Evolutionary conservation across 2,113 vertebrate species (phyloP).

Genomic region (Murina feae): DNA sequence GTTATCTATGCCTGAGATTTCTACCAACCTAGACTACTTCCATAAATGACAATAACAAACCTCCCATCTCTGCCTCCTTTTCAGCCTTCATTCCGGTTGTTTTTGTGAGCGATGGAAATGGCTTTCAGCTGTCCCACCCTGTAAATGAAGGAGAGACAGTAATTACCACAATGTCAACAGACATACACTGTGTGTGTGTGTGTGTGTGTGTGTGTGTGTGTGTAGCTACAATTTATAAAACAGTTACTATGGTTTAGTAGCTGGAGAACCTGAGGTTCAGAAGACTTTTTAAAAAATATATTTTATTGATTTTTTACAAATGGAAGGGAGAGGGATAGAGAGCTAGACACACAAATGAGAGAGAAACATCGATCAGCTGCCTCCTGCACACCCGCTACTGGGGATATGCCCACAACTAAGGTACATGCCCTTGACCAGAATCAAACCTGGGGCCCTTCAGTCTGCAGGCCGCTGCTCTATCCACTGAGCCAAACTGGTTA

Average conservation of each 20-base stretch:
- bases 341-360: no score
- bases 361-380: no score
- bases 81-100: not conserved
- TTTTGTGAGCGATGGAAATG: not conserved
- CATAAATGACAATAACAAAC: not conserved
- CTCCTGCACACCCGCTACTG: no score
- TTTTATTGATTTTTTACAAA: no score
- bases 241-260: not conserved
- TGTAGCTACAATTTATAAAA: not conserved
- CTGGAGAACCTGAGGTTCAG: not conserved
- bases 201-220: fast-evolving
- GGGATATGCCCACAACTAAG: no score
- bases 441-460: no score
- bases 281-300: no score
- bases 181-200: not conserved
- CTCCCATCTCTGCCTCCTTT: not conserved
- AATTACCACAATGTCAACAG: not conserved
- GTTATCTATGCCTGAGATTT: not conserved
- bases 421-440: no score
- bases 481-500: no score
- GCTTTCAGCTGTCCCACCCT: not conserved
- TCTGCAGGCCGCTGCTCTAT: no score
- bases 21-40: not conserved
- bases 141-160: not conserved
- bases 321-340: no score